Base-by-base conservation (phyloP, 2,888 invertebrate genomes). In the Sphaerophoria taeniata region DNA sequence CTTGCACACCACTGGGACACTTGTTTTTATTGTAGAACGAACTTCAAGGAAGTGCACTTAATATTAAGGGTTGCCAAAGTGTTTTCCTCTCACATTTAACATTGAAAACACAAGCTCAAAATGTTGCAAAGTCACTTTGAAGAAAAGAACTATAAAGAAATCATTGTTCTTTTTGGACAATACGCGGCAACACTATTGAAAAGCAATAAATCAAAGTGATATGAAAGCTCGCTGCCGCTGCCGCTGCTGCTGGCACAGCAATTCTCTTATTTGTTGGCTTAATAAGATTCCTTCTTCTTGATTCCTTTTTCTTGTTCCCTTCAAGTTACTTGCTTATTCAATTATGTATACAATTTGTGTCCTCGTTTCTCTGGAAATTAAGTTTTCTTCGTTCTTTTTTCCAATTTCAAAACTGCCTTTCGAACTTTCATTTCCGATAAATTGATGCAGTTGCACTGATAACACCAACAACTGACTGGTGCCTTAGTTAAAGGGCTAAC, bases 341-440 rank as follows among this genome's bases (percentile, higher is more conserved):
- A 80, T 80, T 49, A 49, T 49, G 65, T 58, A 70, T 61, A 60
- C 49, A 56, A 60, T 51, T 74, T 69, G 82, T 83, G 82, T 82
- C 77, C 82, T 63, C 69, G 16, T 51, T 82, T 77, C 56, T 31
- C 36, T 33, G 34, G 70, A 70, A 51, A n/a, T 36, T 43, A 39
- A 49, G 14, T 45, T 47, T 45, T 43, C 6, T 43, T 43, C 43
- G 11, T 11, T 12, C 43, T 47, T 43, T 31, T 60, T 9, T 56
- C 6, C 3, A 43, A 43, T 43, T 43, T 43, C 12, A 43, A 65
- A 65, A 63, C 14, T 76, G 49, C 33, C 70, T 65, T 77, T 79
- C 74, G 65, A 71, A 79, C 83, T 79, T 84, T 84, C 79, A 74
- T 84, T 84, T 84, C 71, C 58, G 16, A 65, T 65, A 65, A 39